Evolutionary conservation across 2,113 vertebrate species (phyloP), one percentile per base, ranked within the genome.

Genomic region (Sapayoa aenigma): DNA sequence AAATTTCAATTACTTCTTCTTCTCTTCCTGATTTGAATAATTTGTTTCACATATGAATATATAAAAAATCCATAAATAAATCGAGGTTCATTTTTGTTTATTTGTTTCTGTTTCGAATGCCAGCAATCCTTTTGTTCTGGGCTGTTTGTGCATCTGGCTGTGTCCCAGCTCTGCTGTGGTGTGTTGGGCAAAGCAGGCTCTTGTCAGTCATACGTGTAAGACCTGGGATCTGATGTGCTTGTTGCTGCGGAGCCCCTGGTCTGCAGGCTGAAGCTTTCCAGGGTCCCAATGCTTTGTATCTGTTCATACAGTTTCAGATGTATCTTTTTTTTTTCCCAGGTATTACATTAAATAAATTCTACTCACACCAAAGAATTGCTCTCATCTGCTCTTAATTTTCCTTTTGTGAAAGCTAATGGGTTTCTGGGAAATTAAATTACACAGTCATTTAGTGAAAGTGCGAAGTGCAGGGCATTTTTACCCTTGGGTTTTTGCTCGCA

Each of bases 391-490:
- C 97, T 97, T 98, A 91, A 95, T 98, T 97, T 98, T 97, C 95
- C 95, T 98, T 97, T 97, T 94, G 97, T 98, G 96, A 94, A 98
- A 94, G 93, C 95, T 98, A 98, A 98, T 98, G 95, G 93, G 72
- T 98, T 98, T 98, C 96, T 97, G 96, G 94, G 96, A 98, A 98
- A 98, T 98, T 96, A 97, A 98, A 98, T 98, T 98, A 97, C 94
- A 88, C 88, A 97, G 87, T 97, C 91, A 94, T 98, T 98, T 97
- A 97, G 93, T 95, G 97, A 94, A 95, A 96, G 90, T 82, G 95
- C 94, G 96, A 97, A 97, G 94, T 95, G 89, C 93, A 73, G 94
- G 95, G 92, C 91, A 69, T 97, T 97, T 96, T 95, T 97, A 97
- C 95, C 92, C 93, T 66, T 95, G 91, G 93, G 94, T 86, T 96